Conservation (phyloP, 1,140 invertebrate species). For the Dinoponera quadriceps region DNA sequence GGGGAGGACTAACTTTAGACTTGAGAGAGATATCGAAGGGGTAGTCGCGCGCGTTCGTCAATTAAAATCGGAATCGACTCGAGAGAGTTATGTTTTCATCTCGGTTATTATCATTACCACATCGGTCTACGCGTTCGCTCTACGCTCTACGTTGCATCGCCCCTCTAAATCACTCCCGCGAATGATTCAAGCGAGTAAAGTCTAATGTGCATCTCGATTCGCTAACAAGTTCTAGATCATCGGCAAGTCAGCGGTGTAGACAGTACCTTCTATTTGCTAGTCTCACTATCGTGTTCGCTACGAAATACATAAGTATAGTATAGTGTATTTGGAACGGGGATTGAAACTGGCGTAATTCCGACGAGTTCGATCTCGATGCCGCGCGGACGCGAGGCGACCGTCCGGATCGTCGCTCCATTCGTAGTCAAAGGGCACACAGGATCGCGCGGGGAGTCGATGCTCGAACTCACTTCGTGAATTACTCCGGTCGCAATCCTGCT, state of each 20-base stretch:
- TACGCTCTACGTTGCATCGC: slow-evolving; percentile 17
- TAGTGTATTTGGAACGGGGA: slow-evolving; percentile 4
- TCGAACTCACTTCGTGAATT: slow-evolving; percentile 1
- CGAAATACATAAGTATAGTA: background rate
- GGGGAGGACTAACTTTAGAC: background rate
- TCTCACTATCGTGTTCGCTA: slow-evolving; percentile 39
- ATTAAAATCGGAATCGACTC: slow-evolving; percentile 5
- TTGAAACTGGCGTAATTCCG: slow-evolving; percentile 30
- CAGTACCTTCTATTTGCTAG: slow-evolving; percentile 2
- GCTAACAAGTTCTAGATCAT: slow-evolving; percentile 33
- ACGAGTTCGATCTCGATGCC: background rate
- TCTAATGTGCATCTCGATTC: slow-evolving; percentile 30
- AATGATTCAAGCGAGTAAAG: slow-evolving; percentile 12
- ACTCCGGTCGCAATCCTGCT: background rate
- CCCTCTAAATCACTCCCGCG: background rate
- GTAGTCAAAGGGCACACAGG: no score
- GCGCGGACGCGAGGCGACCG: background rate
- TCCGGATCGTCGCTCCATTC: no score
- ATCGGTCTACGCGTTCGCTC: slow-evolving; percentile 6
- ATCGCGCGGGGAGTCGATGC: background rate
- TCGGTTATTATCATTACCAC: background rate
- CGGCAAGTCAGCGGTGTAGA: slow-evolving; percentile 7
- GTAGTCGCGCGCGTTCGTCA: background rate
- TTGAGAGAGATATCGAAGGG: background rate
- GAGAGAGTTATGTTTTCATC: background rate